Conservation (phyloP, 35 echinoderm and acorn worm species). For the Ptychodera flava region DNA sequence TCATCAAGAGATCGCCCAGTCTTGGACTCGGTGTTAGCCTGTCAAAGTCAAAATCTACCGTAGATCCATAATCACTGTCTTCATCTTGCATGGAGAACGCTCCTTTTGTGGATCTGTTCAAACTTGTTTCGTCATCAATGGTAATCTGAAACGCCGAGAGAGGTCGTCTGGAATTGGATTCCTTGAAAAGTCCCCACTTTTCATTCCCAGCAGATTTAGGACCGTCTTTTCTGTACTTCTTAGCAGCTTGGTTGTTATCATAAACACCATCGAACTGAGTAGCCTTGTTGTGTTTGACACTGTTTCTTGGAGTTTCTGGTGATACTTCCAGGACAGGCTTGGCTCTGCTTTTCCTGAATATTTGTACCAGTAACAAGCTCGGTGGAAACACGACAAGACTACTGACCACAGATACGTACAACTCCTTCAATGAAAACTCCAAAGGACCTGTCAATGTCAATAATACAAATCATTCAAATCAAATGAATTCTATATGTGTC, state of each 20-base stretch:
- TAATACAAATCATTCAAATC: no score
- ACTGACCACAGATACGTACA: background rate
- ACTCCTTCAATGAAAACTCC: background rate
- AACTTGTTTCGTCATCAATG: background rate
- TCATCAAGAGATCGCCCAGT: background rate
- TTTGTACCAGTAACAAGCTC: conserved; percentile 62
- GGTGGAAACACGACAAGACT: conserved; percentile 81
- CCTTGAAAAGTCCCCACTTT: background rate
- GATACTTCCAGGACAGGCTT: background rate
- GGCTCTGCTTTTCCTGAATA: conserved; percentile 69
- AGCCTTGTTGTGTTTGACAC: background rate
- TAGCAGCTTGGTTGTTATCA: background rate
- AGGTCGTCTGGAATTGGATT: background rate
- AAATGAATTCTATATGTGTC: no score
- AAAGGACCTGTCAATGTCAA: background rate
- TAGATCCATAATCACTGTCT: background rate
- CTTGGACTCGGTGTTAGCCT: background rate
- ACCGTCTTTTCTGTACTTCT: background rate
- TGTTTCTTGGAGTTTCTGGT: background rate
- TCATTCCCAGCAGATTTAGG: background rate
- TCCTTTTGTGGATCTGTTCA: background rate
- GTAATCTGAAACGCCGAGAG: background rate
- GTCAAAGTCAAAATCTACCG: background rate
- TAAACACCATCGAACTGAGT: background rate
- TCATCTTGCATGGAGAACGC: background rate